Evolutionary conservation across 2,113 vertebrate species (phyloP), one percentile per base, ranked within the genome.

Genomic region (Delphinus delphis): DNA sequence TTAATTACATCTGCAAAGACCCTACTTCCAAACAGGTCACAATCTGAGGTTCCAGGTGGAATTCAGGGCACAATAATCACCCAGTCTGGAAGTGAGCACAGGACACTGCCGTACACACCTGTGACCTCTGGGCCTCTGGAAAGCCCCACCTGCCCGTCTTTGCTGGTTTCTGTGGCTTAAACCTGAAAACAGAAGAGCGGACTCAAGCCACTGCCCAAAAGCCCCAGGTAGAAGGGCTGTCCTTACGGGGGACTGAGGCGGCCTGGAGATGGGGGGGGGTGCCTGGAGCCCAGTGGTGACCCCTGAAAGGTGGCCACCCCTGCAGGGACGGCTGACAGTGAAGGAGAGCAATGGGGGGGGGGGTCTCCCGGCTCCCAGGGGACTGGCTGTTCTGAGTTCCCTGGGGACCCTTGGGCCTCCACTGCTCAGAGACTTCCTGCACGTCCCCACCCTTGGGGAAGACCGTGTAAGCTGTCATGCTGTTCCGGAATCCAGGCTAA

Each of bases 361-460:
- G 13, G 13, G 31, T 4, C 21, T 9, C 3, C 53, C 26, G 31
- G 31, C 50, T 68, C 47, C 60, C 50, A 74, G 33, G 38, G 38
- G 53, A 50, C 41, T 12, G 55, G 73, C 33, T n/a, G 6, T 12
- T 41, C 88, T 67, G 60, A 31, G 73, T 53, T 31, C 21, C 73
- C 33, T 65, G 60, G 58, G 33, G 41, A 36, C 21, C 38, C 23
- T 3, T 50, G 15, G 58, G 31, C 38, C 8, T 15, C 1, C 28
- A 23, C 6, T 4, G 17, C 71, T 26, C 33, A 18, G 10, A 71
- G 83, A 23, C 71, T 23, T n/a, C 70, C 25, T 11, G 50, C 81
- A 60, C 0, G 0, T 23, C 10, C 10, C 20, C 26, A 4, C 9
- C 31, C 25, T 23, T 18, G 21, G 7, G 41, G 11, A 41, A 10